A percentile compares a stretch with the other conserved stretches of the same genome.
These are phyloP conservation scores for Chymomyza caudatula DNA, from an alignment of 2,888 invertebrate genomes.

Conservation along the genomic window DNA sequence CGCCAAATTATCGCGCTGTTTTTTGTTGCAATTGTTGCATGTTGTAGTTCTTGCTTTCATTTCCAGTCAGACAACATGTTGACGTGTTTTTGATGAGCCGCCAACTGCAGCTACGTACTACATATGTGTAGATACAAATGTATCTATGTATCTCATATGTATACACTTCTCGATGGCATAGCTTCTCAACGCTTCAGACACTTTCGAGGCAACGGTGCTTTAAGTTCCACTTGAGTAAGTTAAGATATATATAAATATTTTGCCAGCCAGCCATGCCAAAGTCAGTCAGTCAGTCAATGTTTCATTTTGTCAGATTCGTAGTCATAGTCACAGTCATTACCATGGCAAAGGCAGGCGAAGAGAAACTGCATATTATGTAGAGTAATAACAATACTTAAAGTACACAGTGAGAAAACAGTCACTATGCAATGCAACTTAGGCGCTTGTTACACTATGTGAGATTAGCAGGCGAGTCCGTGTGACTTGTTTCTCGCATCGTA, in stretches of 20 bases:
- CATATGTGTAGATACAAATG: neutral
- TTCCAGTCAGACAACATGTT: neutral
- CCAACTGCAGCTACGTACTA: neutral
- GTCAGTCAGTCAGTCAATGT: neutral
- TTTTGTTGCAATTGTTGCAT: neutral
- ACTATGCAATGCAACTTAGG: no score
- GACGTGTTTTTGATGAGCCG: neutral
- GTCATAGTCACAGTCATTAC: neutral
- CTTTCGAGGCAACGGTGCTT: conserved; percentile 42
- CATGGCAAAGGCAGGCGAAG: neutral
- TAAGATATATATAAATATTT: conserved; percentile 45
- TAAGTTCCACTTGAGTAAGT: conserved; percentile 50
- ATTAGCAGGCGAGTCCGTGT: no score
- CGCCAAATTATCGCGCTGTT: neutral
- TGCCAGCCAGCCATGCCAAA: neutral
- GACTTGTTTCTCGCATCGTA: no score
- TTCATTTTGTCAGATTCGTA: neutral
- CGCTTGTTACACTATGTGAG: no score
- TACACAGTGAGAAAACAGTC: neutral
- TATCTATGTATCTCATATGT: neutral
- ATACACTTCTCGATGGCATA: neutral
- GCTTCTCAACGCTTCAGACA: neutral
- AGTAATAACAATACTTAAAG: neutral
- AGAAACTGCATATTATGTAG: neutral
- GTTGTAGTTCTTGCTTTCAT: neutral